A percentile compares a stretch with the other conserved stretches of the same genome.
These are phyloP conservation scores for Fulica atra DNA, from an alignment of 2,113 vertebrate genomes.

Conservation along the genomic window DNA sequence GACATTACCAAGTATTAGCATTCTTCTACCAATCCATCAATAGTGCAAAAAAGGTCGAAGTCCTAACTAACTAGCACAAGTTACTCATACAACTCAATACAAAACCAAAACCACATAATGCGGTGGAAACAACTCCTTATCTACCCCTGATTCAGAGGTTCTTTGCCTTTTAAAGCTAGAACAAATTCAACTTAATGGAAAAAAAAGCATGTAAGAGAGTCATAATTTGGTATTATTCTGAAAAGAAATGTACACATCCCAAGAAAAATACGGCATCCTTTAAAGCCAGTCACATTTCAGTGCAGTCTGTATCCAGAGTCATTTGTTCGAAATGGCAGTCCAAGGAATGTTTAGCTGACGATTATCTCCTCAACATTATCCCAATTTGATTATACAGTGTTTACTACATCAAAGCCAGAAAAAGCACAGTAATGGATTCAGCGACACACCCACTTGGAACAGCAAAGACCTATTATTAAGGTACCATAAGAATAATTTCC, in stretches of 20 bases:
- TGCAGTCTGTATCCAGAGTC: neutral
- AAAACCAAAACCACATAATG: neutral
- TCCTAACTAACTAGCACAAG: neutral
- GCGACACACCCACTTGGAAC: slow-evolving; percentile 62
- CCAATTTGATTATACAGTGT: slow-evolving; percentile 60
- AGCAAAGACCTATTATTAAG: slow-evolving; percentile 65
- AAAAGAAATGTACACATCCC: neutral
- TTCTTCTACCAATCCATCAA: neutral
- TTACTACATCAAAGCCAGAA: slow-evolving; percentile 69
- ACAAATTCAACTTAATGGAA: neutral
- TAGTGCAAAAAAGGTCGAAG: neutral
- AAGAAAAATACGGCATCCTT: slow-evolving; percentile 6
- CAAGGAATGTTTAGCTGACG: slow-evolving; percentile 11
- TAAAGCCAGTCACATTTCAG: slow-evolving; percentile 29
- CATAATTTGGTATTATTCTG: neutral
- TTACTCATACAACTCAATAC: neutral
- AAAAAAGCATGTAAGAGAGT: neutral
- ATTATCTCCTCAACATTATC: slow-evolving; percentile 44
- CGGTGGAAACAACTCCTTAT: neutral
- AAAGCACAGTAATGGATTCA: slow-evolving; percentile 55
- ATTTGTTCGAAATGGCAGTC: slow-evolving; percentile 38
- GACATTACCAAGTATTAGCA: neutral
- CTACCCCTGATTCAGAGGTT: neutral
- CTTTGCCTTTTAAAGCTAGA: neutral
- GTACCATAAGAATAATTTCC: slow-evolving; percentile 57